A percentile compares a stretch with the other conserved stretches of the same genome.
Conservation (phyloP, 2,888 invertebrate genomes). For the Papilio demoleus region DNA sequence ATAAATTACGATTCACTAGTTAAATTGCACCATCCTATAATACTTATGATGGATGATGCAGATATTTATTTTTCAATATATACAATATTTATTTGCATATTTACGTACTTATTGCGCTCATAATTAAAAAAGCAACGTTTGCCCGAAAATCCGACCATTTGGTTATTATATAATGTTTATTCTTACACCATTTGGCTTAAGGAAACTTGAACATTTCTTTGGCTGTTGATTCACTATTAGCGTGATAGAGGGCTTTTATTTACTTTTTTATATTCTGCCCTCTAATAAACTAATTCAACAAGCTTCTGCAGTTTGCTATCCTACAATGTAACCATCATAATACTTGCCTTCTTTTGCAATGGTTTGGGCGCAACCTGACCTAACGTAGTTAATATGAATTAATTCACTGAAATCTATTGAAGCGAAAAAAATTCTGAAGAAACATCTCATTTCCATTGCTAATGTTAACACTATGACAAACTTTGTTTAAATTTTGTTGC, state of each 20-base stretch:
- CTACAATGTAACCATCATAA: neutral
- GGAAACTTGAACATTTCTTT: too few relatives aligned
- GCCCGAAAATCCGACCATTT: too few relatives aligned
- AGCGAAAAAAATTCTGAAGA: conserved; percentile 37
- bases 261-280: too few relatives aligned
- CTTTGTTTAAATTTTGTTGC: conserved; percentile 40
- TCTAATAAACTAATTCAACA: too few relatives aligned
- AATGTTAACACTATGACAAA: conserved; percentile 14
- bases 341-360: conserved; percentile 1
- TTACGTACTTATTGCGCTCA: too few relatives aligned
- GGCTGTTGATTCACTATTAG: too few relatives aligned
- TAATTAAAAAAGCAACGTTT: too few relatives aligned
- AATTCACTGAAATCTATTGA: conserved; percentile 37
- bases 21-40: conserved; percentile 44
- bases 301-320: neutral
- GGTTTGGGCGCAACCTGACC: conserved; percentile 25
- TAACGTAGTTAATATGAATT: conserved; percentile 34
- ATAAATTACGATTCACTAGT: conserved; percentile 56
- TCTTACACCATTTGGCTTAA: too few relatives aligned
- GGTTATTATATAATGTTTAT: too few relatives aligned
- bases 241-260: too few relatives aligned
- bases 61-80: too few relatives aligned
- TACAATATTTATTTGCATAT: too few relatives aligned
- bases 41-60: conserved; percentile 4
- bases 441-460: conserved; percentile 34